phyloP scores from a whole-genome alignment of 2,888 invertebrate genomes.

The Sphaerophoria taeniata region DNA sequence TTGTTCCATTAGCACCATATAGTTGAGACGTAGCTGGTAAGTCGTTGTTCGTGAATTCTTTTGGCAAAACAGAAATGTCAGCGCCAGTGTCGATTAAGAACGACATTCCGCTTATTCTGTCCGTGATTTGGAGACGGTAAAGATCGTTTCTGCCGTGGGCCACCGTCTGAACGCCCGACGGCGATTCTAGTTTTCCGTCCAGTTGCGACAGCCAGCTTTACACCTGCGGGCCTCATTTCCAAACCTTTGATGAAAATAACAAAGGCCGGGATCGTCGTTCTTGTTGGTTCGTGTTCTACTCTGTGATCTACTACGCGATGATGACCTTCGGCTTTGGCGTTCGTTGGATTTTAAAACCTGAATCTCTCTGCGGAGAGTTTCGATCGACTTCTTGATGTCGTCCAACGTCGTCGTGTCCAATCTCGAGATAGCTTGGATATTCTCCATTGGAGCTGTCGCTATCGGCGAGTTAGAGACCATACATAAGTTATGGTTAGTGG shows the following conservation, averaged over 20 bases:
- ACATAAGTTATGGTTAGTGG: constrained; percentile 14
- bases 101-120: not conserved
- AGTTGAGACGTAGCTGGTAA: not conserved
- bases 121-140: constrained; percentile 30
- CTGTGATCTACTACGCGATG: too few relatives aligned
- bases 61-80: constrained; percentile 24
- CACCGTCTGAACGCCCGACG: constrained; percentile 28
- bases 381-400: constrained; percentile 13
- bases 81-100: constrained; percentile 43
- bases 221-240: constrained; percentile 23
- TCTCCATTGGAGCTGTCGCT: not conserved
- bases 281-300: not conserved
- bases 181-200: constrained; percentile 45
- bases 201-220: constrained; percentile 17
- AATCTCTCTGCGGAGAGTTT: not conserved
- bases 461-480: constrained; percentile 17
- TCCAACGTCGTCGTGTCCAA: constrained; percentile 11
- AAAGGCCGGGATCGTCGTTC: not conserved
- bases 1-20: constrained; percentile 38
- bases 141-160: constrained; percentile 8
- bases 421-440: constrained; percentile 26
- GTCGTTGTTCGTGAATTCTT: not conserved
- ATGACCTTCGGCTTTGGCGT: too few relatives aligned
- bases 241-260: constrained; percentile 17
- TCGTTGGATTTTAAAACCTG: too few relatives aligned